These are phyloP conservation scores for Orthosia gothica DNA, from an alignment of 2,888 invertebrate species.

Conservation along the genomic window DNA sequence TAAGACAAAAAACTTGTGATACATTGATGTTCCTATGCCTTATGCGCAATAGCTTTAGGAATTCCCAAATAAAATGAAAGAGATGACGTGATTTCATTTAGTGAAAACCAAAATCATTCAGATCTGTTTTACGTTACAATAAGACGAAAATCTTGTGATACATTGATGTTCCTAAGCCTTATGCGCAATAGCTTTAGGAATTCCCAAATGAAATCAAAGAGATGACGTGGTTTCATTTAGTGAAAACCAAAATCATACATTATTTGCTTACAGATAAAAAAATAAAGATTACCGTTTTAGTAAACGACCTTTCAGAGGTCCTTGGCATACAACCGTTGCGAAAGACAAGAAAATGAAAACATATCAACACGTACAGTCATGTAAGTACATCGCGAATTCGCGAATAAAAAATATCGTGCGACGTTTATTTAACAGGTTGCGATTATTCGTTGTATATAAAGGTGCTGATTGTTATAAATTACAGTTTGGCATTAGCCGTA, in stretches of 20 bases:
- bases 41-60: slow-evolving; percentile 29
- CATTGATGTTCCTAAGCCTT: slow-evolving; percentile 13
- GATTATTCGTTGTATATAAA: slow-evolving; percentile 65
- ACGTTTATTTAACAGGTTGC: slow-evolving; percentile 67
- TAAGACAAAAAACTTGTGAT: slow-evolving; percentile 25
- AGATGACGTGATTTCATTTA: slow-evolving; percentile 74
- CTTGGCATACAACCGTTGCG: slow-evolving; percentile 87
- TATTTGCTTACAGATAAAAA: slow-evolving; percentile 84
- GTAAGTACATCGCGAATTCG: slow-evolving; percentile 37
- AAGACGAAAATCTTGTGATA: too few species aligned
- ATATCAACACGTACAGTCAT: slow-evolving; percentile 73
- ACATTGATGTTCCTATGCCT: slow-evolving; percentile 13
- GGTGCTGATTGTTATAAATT: slow-evolving; percentile 76
- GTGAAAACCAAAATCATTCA: slow-evolving; percentile 80
- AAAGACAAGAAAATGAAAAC: slow-evolving; percentile 83
- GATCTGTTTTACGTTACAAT: too few species aligned
- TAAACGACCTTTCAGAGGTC: slow-evolving; percentile 87
- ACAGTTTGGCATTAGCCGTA: slow-evolving; percentile 75
- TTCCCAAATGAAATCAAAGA: slow-evolving; percentile 54
- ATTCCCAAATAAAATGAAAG: slow-evolving; percentile 55
- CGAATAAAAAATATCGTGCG: slow-evolving; percentile 67
- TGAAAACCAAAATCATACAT: slow-evolving; percentile 79
- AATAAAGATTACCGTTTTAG: slow-evolving; percentile 90
- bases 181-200: slow-evolving; percentile 32
- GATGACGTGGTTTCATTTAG: slow-evolving; percentile 75